Evolutionary conservation across 1,140 invertebrate genomes (phyloP).

Genomic region (Trichogramma pretiosum): DNA sequence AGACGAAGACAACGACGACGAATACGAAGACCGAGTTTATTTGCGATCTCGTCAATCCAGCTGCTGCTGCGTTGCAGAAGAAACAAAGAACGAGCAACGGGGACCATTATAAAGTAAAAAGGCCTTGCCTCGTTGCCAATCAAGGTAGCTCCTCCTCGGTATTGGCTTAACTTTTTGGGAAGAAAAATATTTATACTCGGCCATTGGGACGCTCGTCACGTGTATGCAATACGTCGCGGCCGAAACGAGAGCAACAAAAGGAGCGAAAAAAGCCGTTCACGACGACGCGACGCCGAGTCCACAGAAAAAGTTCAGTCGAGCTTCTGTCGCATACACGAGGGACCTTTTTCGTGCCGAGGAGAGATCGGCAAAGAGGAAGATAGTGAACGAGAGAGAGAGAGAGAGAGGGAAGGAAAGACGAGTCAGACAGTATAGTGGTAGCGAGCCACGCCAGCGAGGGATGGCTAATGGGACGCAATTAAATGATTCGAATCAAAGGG

Average conservation of each 20-base stretch:
- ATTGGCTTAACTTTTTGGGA: too few species aligned
- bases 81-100: background rate
- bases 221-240: too few species aligned
- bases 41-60: slow-evolving; percentile 9
- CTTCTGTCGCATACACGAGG: too few species aligned
- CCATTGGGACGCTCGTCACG: slow-evolving; percentile 36
- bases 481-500: slow-evolving; percentile 48
- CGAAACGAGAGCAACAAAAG: too few species aligned
- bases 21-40: slow-evolving; percentile 12
- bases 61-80: background rate
- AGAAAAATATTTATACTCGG: slow-evolving; percentile 19
- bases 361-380: slow-evolving; percentile 29
- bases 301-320: too few species aligned
- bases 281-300: too few species aligned
- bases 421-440: background rate
- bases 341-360: too few species aligned
- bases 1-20: too few species aligned
- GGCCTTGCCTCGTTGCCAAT: slow-evolving; percentile 4
- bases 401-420: slow-evolving; percentile 13
- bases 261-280: slow-evolving; percentile 35
- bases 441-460: slow-evolving; percentile 22
- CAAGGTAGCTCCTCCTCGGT: slow-evolving; percentile 8
- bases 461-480: slow-evolving; percentile 49
- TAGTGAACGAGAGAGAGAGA: slow-evolving; percentile 18
- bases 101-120: slow-evolving; percentile 12